Conservation (phyloP, 2,113 vertebrate species). For the Eulemur rufifrons region DNA sequence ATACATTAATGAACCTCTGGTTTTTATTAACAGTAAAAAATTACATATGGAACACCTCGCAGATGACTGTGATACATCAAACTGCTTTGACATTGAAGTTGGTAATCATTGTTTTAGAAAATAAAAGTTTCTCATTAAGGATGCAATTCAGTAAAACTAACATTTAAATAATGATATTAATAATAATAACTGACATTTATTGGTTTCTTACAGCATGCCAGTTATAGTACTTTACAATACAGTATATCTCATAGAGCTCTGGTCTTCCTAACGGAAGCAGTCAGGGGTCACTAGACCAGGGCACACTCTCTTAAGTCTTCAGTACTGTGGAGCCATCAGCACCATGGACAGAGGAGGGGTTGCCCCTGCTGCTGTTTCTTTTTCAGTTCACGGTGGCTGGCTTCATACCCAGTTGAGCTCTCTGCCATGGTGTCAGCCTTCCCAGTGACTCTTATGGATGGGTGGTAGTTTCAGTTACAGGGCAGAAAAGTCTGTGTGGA, state of each 20-base stretch:
- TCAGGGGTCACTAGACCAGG: not conserved
- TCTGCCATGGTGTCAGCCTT: not conserved
- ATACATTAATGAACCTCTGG: not conserved
- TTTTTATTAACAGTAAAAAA: constrained; percentile 40
- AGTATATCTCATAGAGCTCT: not conserved
- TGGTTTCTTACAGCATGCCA: not conserved
- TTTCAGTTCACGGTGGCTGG: not conserved
- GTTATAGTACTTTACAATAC: not conserved
- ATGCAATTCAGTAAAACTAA: not conserved
- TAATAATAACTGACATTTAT: not conserved
- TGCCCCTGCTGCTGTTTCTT: not conserved
- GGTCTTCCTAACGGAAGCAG: not conserved
- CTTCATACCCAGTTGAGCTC: not conserved
- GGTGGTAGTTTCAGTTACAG: not conserved
- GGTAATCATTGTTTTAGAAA: constrained; percentile 21
- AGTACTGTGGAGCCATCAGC: not conserved
- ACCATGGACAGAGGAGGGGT: not conserved
- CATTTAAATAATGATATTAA: constrained; percentile 2
- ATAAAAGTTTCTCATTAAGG: constrained; percentile 34
- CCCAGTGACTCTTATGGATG: not conserved
- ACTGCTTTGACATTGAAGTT: constrained; percentile 2
- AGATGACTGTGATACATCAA: constrained; percentile 29
- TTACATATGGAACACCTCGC: not conserved
- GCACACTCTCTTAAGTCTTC: not conserved
- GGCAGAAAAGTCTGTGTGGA: not conserved